Conservation (phyloP, 2,113 vertebrate genomes). For the Sinocyclocheilus anophthalmus region DNA sequence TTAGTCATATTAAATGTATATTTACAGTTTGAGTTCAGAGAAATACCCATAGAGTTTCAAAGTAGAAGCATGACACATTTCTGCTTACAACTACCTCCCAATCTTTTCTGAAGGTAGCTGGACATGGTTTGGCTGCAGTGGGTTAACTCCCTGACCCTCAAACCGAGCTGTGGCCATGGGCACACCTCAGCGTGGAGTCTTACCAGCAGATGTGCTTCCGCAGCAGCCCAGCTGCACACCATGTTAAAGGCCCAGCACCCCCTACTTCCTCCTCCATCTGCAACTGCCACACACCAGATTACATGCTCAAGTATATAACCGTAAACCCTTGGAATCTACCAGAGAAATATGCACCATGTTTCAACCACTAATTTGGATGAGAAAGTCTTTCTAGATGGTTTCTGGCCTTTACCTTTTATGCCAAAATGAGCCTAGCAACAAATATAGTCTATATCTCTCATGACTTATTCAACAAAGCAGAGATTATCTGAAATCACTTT, state of each 20-base stretch:
- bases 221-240: slow-evolving; percentile 71
- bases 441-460: background rate
- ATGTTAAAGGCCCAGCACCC: slow-evolving; percentile 73
- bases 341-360: background rate
- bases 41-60: background rate
- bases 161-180: slow-evolving; percentile 57
- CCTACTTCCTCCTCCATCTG: slow-evolving; percentile 76
- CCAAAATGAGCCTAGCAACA: background rate
- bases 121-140: slow-evolving; percentile 21
- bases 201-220: slow-evolving; percentile 72
- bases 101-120: slow-evolving; percentile 15
- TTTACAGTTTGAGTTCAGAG: too few species aligned
- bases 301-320: slow-evolving; percentile 59
- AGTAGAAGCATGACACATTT: background rate
- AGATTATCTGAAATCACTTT: background rate
- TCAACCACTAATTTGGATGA: background rate
- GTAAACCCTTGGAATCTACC: slow-evolving; percentile 42
- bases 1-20: too few species aligned
- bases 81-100: slow-evolving; percentile 59
- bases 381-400: background rate
- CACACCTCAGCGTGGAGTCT: slow-evolving; percentile 52
- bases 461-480: background rate
- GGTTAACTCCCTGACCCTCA: slow-evolving; percentile 67
- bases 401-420: background rate
- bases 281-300: slow-evolving; percentile 65